These are phyloP conservation scores for Macropis europaea DNA, from an alignment of 2,888 invertebrate genomes.

Conservation along the genomic window DNA sequence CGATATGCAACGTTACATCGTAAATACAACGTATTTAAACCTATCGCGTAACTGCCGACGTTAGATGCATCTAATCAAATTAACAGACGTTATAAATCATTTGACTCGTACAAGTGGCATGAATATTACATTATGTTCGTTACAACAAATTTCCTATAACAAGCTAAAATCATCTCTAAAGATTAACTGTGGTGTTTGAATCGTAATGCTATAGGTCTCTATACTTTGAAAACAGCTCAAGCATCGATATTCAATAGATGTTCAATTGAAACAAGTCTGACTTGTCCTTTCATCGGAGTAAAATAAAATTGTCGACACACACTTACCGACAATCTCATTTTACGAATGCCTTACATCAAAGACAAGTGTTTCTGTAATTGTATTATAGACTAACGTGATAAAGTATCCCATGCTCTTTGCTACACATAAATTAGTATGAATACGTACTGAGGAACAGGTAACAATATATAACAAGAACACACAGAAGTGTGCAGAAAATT, in stretches of 20 bases:
- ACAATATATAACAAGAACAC: slow-evolving; percentile 4
- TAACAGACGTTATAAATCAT: slow-evolving; percentile 36
- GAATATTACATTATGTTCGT: slow-evolving; percentile 12
- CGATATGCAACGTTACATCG: slow-evolving; percentile 23
- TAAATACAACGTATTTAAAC: slow-evolving; percentile 33
- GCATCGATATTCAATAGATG: neutral
- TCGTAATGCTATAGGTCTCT: slow-evolving; percentile 9
- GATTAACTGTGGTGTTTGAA: slow-evolving; percentile 5
- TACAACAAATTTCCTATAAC: slow-evolving; percentile 23
- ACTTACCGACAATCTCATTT: too few species aligned
- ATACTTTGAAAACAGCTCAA: neutral
- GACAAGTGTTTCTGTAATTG: too few species aligned
- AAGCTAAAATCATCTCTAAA: slow-evolving; percentile 11
- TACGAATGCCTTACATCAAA: too few species aligned
- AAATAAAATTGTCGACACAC: neutral
- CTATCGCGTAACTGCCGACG: slow-evolving; percentile 37
- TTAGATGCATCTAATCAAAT: slow-evolving; percentile 39
- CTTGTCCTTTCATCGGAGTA: slow-evolving; percentile 1
- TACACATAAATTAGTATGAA: slow-evolving; percentile 10
- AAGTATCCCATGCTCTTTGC: neutral
- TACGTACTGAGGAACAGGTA: slow-evolving; percentile 14
- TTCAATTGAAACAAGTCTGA: slow-evolving; percentile 20
- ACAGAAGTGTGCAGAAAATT: slow-evolving; percentile 5
- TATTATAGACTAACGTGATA: slow-evolving; percentile 1
- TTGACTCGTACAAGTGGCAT: slow-evolving; percentile 28